phyloP scores from a whole-genome alignment of 2,113 vertebrate species.

The Brachirus orientalis region DNA sequence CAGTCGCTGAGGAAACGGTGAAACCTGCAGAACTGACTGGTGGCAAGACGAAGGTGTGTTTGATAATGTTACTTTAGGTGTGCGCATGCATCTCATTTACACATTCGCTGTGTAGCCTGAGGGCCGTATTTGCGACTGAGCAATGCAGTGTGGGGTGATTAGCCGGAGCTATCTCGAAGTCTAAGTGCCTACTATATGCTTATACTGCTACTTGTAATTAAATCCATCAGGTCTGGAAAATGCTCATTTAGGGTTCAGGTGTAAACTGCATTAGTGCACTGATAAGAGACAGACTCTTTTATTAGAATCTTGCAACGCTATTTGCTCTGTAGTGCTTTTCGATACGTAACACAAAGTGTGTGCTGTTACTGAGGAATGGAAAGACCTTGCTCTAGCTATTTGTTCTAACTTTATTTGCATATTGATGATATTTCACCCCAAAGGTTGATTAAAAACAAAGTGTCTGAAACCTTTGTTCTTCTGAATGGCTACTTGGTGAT shows the following conservation, averaged over 20 bases:
- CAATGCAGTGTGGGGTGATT: not conserved
- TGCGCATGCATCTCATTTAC: slow-evolving; percentile 28
- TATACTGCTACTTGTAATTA: slow-evolving; percentile 2
- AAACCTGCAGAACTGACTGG: slow-evolving; percentile 15
- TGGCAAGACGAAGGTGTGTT: slow-evolving; percentile 46
- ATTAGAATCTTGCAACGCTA: not conserved
- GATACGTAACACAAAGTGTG: not conserved
- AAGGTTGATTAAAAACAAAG: no score
- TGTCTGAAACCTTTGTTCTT: no score
- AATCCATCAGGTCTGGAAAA: not conserved
- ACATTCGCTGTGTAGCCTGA: not conserved
- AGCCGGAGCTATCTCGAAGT: not conserved
- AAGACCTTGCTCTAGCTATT: no score
- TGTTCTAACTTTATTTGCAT: no score
- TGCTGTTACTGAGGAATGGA: no score
- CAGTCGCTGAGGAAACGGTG: slow-evolving; percentile 48
- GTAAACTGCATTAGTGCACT: not conserved
- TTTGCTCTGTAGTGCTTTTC: not conserved
- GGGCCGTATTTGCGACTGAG: slow-evolving; percentile 1
- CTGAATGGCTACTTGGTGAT: no score
- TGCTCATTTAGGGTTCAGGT: not conserved
- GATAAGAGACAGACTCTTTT: not conserved
- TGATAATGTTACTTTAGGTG: slow-evolving; percentile 45
- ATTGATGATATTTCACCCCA: no score
- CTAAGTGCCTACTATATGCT: not conserved